Base-by-base conservation (phyloP, 2,888 invertebrate genomes). In the Herminia tarsipennalis region DNA sequence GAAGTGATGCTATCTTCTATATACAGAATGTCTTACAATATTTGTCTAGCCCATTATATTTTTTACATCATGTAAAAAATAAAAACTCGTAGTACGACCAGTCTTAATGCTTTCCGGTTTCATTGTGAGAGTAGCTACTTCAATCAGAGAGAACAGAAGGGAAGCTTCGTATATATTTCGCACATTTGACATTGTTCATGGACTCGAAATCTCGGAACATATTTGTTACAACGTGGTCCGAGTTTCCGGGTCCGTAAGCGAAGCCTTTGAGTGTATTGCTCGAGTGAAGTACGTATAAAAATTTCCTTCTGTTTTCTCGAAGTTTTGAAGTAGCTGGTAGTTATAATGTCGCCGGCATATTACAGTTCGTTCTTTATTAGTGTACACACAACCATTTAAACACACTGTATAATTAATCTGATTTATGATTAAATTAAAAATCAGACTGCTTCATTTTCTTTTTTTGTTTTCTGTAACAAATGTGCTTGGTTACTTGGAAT, bases 41-140 rank as follows among this genome's bases (percentile, higher is more conserved):
- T 65, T 51, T 53, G 61, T 54, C 54, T 50, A 46, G 30, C 39
- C 45, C 52, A 55, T 54, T 54, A 53, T 41, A 51, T 42, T 30
- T 52, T 58, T 52, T 45, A 38, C 53, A 34, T 34, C 41, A 49
- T 51, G 42, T 46, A 40, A 52, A 52, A 60, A 60, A 46, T 48
- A 45, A 55, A 54, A 41, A 57, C 9, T 10, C 61, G 55, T 51
- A 53, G 48, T 30, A 50, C 36, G 49, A 56, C 60, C 51, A 60
- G 47, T 52, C 64, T 20, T 73, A 69, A 76, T 73, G 70, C 60
- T 69, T 76, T 75, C 72, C 76, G 72, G 71, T 66, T 56, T 54
- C 38, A 37, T 63, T 52, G 63, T 55, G 51, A 56, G 59, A 70
- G 53, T 50, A 38, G 43, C 56, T 50, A 55, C n/a, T n/a, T n/a